Conservation (phyloP, 1,140 invertebrate genomes). For the Drosophila insularis region DNA sequence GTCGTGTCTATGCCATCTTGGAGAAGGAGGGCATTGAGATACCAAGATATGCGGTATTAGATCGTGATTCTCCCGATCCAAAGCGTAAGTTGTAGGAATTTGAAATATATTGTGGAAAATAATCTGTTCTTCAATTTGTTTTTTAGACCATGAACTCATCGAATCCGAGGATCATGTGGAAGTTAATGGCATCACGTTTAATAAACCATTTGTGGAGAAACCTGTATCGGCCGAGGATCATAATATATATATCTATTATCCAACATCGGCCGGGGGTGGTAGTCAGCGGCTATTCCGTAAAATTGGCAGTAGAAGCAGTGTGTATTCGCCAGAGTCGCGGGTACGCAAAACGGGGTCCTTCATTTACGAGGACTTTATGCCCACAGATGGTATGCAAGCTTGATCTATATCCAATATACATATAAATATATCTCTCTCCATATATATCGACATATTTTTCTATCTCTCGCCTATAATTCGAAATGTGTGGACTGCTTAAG, state of each 20-base stretch:
- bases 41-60: conserved; percentile 97
- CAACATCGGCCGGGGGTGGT: conserved; percentile 98
- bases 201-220: conserved; percentile 98
- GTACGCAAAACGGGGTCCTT: conserved; percentile 98
- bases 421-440: background rate
- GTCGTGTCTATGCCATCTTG: conserved; percentile 97
- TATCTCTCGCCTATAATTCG: background rate
- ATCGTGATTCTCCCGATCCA: conserved; percentile 95
- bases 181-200: conserved; percentile 98
- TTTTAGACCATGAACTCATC: conserved; percentile 93
- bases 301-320: conserved; percentile 98
- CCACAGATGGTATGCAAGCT: conserved; percentile 93
- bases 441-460: background rate
- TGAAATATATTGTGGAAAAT: conserved; percentile 29
- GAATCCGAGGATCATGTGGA: conserved; percentile 99
- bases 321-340: conserved; percentile 98
- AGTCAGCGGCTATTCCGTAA: conserved; percentile 98
- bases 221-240: conserved; percentile 97
- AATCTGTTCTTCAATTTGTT: background rate
- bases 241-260: conserved; percentile 99
- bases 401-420: conserved; percentile 38
- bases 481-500: background rate
- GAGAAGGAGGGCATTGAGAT: conserved; percentile 98
- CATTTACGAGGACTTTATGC: conserved; percentile 99
- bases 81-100: conserved; percentile 86